These are phyloP conservation scores for Rhopilema esculentum DNA, from an alignment of 30 jellyfish, hydroid and myxozoan genomes.

Conservation along the genomic window DNA sequence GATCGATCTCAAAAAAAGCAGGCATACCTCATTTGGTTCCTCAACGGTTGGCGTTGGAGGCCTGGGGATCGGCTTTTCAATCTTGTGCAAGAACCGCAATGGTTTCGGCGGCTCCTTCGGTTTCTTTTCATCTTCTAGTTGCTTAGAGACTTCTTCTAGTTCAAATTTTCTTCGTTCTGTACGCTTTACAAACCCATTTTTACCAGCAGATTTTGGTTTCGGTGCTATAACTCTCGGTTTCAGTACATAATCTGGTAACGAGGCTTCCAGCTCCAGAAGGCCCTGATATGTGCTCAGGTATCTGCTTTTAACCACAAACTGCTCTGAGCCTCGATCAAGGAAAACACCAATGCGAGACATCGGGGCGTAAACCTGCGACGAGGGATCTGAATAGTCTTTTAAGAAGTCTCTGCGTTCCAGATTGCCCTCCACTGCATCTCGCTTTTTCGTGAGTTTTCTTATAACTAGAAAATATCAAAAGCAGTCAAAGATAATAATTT, in stretches of 20 bases:
- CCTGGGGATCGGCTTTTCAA: slow-evolving; percentile 96
- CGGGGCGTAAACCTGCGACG: slow-evolving; percentile 95
- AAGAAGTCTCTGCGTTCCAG: slow-evolving; percentile 87
- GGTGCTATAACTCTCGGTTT: slow-evolving; percentile 97
- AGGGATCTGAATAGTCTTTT: slow-evolving; percentile 87
- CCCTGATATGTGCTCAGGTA: slow-evolving; percentile 96
- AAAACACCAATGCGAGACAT: slow-evolving; percentile 97
- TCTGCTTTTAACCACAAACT: slow-evolving; percentile 83
- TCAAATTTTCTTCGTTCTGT: slow-evolving; percentile 88
- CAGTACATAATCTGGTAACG: slow-evolving; percentile 89
- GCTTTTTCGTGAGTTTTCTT: slow-evolving; percentile 83
- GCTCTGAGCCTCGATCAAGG: slow-evolving; percentile 91
- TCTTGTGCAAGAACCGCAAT: slow-evolving; percentile 77
- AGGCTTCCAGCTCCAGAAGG: slow-evolving; percentile 88
- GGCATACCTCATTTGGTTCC: slow-evolving; percentile 78
- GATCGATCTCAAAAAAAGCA: too few species aligned
- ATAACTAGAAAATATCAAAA: slow-evolving; percentile 56
- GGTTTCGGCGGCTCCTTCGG: slow-evolving; percentile 85
- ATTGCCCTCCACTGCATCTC: slow-evolving; percentile 85
- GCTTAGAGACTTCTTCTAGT: slow-evolving; percentile 83
- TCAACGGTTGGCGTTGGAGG: slow-evolving; percentile 98
- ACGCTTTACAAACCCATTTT: slow-evolving; percentile 82
- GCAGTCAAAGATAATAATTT: too few species aligned
- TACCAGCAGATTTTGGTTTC: slow-evolving; percentile 79
- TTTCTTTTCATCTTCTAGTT: slow-evolving; percentile 79